Evolutionary conservation across 1,140 invertebrate genomes (phyloP), one percentile per base, ranked within the genome.

Genomic region (Latrodectus geometricus): DNA sequence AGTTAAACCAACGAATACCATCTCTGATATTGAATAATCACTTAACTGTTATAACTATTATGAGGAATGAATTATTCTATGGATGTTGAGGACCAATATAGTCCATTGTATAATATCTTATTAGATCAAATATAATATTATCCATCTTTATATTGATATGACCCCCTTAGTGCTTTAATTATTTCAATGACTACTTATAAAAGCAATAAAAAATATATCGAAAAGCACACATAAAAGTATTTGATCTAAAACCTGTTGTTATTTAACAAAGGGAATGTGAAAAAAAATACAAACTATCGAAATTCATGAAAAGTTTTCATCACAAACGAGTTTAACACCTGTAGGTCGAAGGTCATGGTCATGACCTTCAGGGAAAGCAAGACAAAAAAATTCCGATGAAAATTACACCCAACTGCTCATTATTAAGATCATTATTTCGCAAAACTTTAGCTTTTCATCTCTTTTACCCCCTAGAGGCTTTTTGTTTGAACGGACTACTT

Each of bases 291-390:
- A 78, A 78, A 78, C 52, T 54, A 80, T 68, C 69, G 15, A 80
- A 20, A 35, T 69, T 69, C 54, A 21, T 35, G 54, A 54, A 20
- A 80, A 80, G 52, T 80, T 70, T 23, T 80, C 66, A 69, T 79
- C 49, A 52, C 77, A 80, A 80, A 80, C 77, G 52, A 80, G 77
- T 80, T 80, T 68, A 68, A 20, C 66, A 68, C 77, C 66, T 68
- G 66, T 17, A 52, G 65, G 77, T 50, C 50, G 65, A 66, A 70
- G 54, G 77, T 70, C 66, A 68, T 50, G 48, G 77, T 35, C 49
- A 68, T 21, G 66, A 23, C 77, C 77, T 68, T 80, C n/a, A 49
- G 49, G 48, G 23, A 48, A 9, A 35, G 9, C 50, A 23, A 65
- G 65, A 78, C 15, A 21, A 80, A 69, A 80, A 80, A 80, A n/a